Evolutionary conservation across 2,113 vertebrate genomes (phyloP).

Genomic region (Salvelinus alpinus): DNA sequence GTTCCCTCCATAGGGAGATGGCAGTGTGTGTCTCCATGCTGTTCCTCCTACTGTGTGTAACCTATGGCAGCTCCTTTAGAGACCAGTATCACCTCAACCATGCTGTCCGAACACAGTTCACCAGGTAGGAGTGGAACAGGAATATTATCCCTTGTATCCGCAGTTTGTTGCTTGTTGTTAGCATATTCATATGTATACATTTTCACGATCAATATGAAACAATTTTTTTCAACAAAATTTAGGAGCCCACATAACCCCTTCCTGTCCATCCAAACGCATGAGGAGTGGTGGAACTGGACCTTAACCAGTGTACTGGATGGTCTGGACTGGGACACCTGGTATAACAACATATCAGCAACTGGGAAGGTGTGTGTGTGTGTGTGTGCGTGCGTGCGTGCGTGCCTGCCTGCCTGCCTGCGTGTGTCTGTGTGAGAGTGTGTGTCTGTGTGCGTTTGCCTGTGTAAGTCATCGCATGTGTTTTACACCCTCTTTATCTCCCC

Average conservation of each 20-base stretch:
- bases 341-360: neutral
- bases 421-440: neutral
- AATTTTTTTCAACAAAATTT: neutral
- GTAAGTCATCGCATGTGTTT: neutral
- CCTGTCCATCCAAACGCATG: slow-evolving; percentile 43
- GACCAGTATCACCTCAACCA: slow-evolving; percentile 65
- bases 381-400: neutral
- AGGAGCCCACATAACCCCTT: slow-evolving; percentile 56
- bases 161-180: neutral
- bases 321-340: slow-evolving; percentile 45
- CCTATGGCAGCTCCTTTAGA: slow-evolving; percentile 43
- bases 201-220: neutral
- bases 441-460: neutral
- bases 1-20: slow-evolving; percentile 50
- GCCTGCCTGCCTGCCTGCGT: neutral
- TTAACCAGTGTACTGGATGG: slow-evolving; percentile 58
- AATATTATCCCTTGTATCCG: neutral
- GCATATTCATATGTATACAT: neutral
- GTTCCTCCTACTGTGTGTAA: slow-evolving; percentile 64
- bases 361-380: slow-evolving; percentile 41
- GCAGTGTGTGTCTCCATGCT: slow-evolving; percentile 53
- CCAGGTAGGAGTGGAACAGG: slow-evolving; percentile 59
- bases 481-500: neutral
- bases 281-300: slow-evolving; percentile 77
- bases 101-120: slow-evolving; percentile 66